phyloP scores from a whole-genome alignment of 2,797 vertebrate species.

The Balearica regulorum region DNA sequence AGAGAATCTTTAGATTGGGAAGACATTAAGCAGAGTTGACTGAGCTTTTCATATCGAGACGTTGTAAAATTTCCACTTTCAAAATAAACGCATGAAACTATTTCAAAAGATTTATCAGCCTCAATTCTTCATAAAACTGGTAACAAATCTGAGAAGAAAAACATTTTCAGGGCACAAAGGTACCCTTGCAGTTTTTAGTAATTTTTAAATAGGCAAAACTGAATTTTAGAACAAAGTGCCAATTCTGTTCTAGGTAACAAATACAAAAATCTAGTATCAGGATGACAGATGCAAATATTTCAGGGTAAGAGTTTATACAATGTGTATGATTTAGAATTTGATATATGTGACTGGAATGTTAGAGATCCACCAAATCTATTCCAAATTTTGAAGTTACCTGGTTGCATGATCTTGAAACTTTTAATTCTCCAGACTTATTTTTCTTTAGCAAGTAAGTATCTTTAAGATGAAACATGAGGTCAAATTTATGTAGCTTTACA shows the following conservation, averaged over 20 bases:
- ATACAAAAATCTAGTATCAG: neutral
- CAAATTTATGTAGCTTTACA: neutral
- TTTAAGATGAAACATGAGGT: neutral
- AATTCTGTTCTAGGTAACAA: neutral
- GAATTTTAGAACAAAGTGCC: neutral
- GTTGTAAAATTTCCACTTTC: neutral
- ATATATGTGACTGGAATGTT: neutral
- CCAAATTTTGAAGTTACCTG: neutral
- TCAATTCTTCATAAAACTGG: neutral
- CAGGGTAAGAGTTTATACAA: neutral
- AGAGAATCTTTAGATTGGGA: neutral
- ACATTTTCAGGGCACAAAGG: neutral
- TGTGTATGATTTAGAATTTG: neutral
- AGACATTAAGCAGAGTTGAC: neutral
- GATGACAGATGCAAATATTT: neutral
- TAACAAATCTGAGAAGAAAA: neutral
- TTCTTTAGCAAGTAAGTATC: neutral
- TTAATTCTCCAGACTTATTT: neutral
- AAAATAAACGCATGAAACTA: neutral
- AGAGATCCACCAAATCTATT: neutral
- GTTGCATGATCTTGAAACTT: neutral
- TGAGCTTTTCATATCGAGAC: neutral
- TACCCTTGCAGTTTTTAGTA: neutral
- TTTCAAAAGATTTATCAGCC: neutral
- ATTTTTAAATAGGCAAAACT: neutral